Conservation (phyloP, 2,888 invertebrate genomes). For the Clepsis dumicolana region DNA sequence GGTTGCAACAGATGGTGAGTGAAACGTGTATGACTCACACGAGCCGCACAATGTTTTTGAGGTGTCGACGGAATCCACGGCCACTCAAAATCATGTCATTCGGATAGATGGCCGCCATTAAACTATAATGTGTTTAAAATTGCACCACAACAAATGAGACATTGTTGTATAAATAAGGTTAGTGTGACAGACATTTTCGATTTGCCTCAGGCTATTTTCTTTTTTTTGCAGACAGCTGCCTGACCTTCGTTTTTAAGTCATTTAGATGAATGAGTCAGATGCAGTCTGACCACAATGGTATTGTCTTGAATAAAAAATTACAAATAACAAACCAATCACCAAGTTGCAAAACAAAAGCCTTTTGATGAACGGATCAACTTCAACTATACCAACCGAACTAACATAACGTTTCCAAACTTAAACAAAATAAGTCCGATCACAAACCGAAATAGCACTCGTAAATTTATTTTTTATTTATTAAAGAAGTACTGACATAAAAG, state of each 20-base stretch:
- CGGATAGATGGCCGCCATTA: slow-evolving; percentile 30
- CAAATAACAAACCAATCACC: neutral
- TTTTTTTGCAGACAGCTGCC: slow-evolving; percentile 10
- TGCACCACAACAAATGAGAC: slow-evolving; percentile 14
- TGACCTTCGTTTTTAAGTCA: slow-evolving; percentile 5
- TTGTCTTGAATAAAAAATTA: neutral
- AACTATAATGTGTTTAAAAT: slow-evolving; percentile 37
- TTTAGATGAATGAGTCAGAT: slow-evolving; percentile 4
- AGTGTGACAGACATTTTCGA: slow-evolving; percentile 23
- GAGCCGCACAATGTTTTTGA: slow-evolving; percentile 56
- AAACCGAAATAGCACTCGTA: slow-evolving; percentile 11
- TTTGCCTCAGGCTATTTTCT: slow-evolving; percentile 1
- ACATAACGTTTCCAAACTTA: neutral
- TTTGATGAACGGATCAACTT: slow-evolving; percentile 1
- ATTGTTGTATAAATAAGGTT: slow-evolving; percentile 29
- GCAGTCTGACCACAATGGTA: neutral
- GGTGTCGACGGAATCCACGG: slow-evolving; percentile 16
- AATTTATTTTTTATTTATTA: neutral
- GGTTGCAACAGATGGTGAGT: slow-evolving; percentile 70
- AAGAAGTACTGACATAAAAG: slow-evolving; percentile 14
- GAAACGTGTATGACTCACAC: slow-evolving; percentile 58
- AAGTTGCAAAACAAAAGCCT: neutral
- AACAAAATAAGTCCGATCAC: neutral
- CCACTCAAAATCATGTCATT: slow-evolving; percentile 26
- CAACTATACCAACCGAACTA: neutral